These are phyloP conservation scores for Tetheella fluctuosa DNA, from an alignment of 2,888 invertebrate genomes.

Conservation along the genomic window DNA sequence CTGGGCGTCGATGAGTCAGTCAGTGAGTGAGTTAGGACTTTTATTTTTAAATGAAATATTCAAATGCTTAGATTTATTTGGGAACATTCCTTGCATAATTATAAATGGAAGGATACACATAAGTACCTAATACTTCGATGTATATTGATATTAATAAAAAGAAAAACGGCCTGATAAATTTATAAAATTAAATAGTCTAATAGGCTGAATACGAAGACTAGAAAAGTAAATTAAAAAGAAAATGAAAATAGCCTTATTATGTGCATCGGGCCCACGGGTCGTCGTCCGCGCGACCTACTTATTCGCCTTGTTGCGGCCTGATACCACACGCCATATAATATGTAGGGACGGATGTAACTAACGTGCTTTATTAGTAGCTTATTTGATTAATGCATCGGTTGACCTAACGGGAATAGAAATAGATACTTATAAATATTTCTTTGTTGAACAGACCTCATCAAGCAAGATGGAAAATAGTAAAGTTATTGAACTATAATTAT, in stretches of 20 bases:
- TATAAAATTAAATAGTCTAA: neutral
- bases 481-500: too few species aligned
- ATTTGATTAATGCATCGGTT: neutral
- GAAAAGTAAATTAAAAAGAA: conserved; percentile 16
- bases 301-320: conserved; percentile 23
- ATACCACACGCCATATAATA: conserved; percentile 38
- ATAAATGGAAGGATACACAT: too few species aligned
- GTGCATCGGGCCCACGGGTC: conserved; percentile 39
- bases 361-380: neutral
- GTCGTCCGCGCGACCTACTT: conserved; percentile 52
- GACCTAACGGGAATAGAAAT: neutral
- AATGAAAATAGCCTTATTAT: conserved; percentile 34
- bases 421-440: neutral
- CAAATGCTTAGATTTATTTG: too few species aligned
- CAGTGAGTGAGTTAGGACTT: too few species aligned
- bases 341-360: conserved; percentile 19
- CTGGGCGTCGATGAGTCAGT: too few species aligned
- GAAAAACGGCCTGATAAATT: neutral
- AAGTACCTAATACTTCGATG: too few species aligned
- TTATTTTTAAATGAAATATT: too few species aligned
- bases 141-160: too few species aligned
- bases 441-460: neutral
- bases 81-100: too few species aligned
- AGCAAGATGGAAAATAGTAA: too few species aligned
- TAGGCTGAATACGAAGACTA: neutral